A percentile compares a stretch with the other conserved stretches of the same genome.
Evolutionary conservation across 2,888 invertebrate species (phyloP).

Genomic region (Conus canariensis): DNA sequence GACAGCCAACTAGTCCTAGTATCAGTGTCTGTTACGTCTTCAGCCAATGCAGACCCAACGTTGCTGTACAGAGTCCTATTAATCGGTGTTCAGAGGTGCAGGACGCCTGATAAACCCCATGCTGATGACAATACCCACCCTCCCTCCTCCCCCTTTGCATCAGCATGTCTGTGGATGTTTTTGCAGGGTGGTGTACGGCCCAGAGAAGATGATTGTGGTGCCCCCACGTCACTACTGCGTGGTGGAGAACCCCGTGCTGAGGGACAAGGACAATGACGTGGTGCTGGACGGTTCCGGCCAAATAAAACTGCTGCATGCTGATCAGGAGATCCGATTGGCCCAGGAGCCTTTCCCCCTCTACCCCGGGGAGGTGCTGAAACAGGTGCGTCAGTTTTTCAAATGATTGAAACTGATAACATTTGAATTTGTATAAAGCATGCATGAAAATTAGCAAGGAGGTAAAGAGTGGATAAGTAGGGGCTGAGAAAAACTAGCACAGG

Average conservation of each 20-base stretch:
- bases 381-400: conserved; percentile 53
- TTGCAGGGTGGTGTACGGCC: conserved; percentile 78
- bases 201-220: conserved; percentile 80
- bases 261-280: conserved; percentile 74
- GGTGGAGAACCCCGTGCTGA: conserved; percentile 79
- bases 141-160: too few relatives aligned
- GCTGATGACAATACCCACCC: neutral
- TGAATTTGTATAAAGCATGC: neutral
- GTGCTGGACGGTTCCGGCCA: conserved; percentile 78
- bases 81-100: too few relatives aligned
- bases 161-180: neutral
- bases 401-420: neutral
- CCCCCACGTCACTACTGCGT: conserved; percentile 81
- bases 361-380: conserved; percentile 79
- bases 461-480: too few relatives aligned
- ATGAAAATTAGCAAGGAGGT: too few relatives aligned
- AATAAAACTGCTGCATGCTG: conserved; percentile 79
- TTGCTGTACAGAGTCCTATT: too few relatives aligned
- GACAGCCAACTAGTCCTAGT: too few relatives aligned
- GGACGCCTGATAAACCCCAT: too few relatives aligned
- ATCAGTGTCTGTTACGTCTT: too few relatives aligned
- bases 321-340: conserved; percentile 80
- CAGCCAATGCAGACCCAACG: too few relatives aligned
- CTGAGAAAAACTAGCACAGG: too few relatives aligned
- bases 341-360: conserved; percentile 81